These are phyloP conservation scores for Halichoerus grypus DNA, from an alignment of 2,113 vertebrate species.

Conservation along the genomic window DNA sequence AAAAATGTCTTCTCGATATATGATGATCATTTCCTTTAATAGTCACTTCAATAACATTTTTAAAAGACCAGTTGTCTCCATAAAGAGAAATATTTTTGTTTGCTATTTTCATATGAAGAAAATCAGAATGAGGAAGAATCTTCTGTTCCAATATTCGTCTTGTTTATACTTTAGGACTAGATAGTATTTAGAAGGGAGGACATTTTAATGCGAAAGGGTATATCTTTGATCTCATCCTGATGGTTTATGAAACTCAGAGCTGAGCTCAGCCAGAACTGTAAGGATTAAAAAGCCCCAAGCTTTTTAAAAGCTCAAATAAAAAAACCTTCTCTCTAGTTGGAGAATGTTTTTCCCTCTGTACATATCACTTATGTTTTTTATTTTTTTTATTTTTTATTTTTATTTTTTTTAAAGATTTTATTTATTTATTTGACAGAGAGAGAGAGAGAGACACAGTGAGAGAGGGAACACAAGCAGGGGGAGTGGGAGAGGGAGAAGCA, in stretches of 20 bases:
- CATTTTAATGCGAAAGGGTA: neutral
- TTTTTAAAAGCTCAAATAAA: no score
- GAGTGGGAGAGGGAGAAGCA: no score
- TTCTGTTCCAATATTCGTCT: neutral
- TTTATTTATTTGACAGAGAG: no score
- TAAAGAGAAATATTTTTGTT: neutral
- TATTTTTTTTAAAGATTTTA: no score
- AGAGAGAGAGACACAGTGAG: no score
- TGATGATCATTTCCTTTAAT: neutral
- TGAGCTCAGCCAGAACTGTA: neutral
- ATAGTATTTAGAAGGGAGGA: neutral
- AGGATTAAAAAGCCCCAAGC: neutral
- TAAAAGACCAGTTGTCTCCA: neutral
- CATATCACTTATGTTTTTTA: neutral
- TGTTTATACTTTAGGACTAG: neutral
- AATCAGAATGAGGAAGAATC: neutral
- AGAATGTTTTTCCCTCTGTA: neutral
- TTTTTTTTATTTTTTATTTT: neutral
- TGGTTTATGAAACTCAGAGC: neutral
- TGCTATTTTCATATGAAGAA: constrained; percentile 2
- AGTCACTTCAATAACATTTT: neutral
- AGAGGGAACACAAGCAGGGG: no score
- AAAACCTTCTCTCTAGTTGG: neutral
- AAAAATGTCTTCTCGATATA: neutral
- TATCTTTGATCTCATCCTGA: neutral